Base-by-base conservation (phyloP, 2,797 vertebrate species). In the Helicolenus hilgendorfi region DNA sequence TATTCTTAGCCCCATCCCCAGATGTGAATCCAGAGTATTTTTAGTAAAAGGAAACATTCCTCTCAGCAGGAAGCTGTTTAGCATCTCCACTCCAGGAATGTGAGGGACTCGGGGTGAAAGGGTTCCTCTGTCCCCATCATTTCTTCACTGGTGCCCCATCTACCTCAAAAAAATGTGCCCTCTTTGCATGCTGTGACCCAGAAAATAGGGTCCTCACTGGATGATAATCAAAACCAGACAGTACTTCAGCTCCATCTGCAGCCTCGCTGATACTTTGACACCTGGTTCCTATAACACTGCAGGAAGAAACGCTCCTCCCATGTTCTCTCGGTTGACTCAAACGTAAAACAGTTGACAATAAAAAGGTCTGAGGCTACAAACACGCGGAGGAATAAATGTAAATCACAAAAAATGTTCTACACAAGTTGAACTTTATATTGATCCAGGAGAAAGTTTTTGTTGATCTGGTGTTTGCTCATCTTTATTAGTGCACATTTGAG, bases 181-280 rank as follows among this genome's bases (percentile, higher is more conserved):
- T 87, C 83, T 95, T 92, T 83, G 68, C 88, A 87, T 83, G 83
- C 87, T 86, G 73, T 95, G 96, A 97, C 95, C 96, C 95, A 86
- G 93, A 97, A 96, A 97, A 97, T 92, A 86, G 72, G 85, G 79
- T 93, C 85, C 83, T 94, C 67, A 64, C 68, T 73, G 79, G 87
- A 87, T 84, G 41, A 74, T 97, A 97, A 97, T 97, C 68, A 89
- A 81, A 95, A 95, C 71, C 97, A 97, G 94, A 41, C 86, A 82
- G 64, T 1, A 33, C 80, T 64, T 63, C 29, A 72, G 80, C 55
- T 84, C 74, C 20, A 49, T 82, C 80, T 33, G 81, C 76, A 76
- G 83, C 81, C 84, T 84, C 53, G 5, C 73, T 77, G 82, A 92
- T 91, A 91, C 85, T 91, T 78, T 86, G 22, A 65, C 96, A 97